Conservation (phyloP, 2,888 invertebrate genomes). For the Apamea sordens region DNA sequence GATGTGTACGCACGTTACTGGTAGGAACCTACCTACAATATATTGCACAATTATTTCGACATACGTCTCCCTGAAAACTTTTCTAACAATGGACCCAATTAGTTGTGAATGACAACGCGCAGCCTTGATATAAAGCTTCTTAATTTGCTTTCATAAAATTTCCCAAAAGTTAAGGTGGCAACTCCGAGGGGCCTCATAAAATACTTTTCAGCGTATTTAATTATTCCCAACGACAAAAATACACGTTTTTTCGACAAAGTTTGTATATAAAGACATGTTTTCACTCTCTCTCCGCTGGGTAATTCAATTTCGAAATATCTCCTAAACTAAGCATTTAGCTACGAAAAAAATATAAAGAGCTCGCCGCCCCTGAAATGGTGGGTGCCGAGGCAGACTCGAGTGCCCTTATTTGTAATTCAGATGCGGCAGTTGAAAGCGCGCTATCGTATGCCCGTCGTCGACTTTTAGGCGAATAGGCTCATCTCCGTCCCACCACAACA, state of each 20-base stretch:
- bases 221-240: slow-evolving; percentile 57
- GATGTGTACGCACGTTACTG: not conserved
- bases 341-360: slow-evolving; percentile 63
- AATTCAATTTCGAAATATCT: slow-evolving; percentile 67
- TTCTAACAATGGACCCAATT: slow-evolving; percentile 43
- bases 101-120: slow-evolving; percentile 24
- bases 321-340: slow-evolving; percentile 63
- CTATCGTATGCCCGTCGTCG: slow-evolving; percentile 55
- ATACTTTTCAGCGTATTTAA: slow-evolving; percentile 60
- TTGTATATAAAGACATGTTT: slow-evolving; percentile 62
- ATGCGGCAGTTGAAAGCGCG: slow-evolving; percentile 69
- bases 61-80: not conserved
- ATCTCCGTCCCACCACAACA: slow-evolving; percentile 52
- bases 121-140: slow-evolving; percentile 40
- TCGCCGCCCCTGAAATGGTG: slow-evolving; percentile 54
- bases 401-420: slow-evolving; percentile 77
- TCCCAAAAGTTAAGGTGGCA: slow-evolving; percentile 46
- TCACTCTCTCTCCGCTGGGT: slow-evolving; percentile 51
- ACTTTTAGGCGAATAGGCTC: slow-evolving; percentile 62
- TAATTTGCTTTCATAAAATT: slow-evolving; percentile 50
- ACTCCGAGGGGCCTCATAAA: slow-evolving; percentile 50
- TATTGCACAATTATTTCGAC: slow-evolving; percentile 2
- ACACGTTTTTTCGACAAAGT: slow-evolving; percentile 50
- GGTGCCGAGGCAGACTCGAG: slow-evolving; percentile 58
- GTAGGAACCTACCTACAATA: not conserved